phyloP scores from a whole-genome alignment of 2,888 invertebrate species.

The Troglohyphantes excavatus region DNA sequence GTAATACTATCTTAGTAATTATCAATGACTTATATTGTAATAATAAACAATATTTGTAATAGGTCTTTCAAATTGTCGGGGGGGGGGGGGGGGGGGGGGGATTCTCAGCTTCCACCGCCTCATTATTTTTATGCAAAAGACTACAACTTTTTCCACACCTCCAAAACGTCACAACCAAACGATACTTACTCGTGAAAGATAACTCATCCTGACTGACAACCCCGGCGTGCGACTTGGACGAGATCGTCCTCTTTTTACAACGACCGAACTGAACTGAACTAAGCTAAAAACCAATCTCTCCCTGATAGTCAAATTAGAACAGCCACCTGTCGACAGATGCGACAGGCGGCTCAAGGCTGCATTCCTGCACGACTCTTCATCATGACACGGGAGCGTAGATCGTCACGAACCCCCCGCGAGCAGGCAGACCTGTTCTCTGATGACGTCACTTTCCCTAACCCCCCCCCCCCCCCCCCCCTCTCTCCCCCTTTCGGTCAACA shows the following conservation, averaged over 20 bases:
- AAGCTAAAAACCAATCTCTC: background rate
- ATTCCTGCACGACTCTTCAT: slow-evolving; percentile 54
- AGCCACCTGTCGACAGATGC: slow-evolving; percentile 63
- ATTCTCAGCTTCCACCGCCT: too few relatives aligned
- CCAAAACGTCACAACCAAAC: too few relatives aligned
- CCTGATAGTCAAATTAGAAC: slow-evolving; percentile 4
- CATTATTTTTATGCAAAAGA: too few relatives aligned
- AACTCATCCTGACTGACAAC: background rate
- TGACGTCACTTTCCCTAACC: background rate
- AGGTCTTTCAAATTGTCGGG: too few relatives aligned
- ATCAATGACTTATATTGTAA: too few relatives aligned
- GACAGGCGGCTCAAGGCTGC: slow-evolving; percentile 67
- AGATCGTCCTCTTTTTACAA: slow-evolving; percentile 34
- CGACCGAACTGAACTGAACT: slow-evolving; percentile 3
- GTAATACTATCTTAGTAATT: too few relatives aligned
- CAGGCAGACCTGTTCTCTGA: background rate
- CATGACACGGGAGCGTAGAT: slow-evolving; percentile 40
- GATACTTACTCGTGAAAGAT: background rate
- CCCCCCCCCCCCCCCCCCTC: too few relatives aligned
- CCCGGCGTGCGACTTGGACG: background rate
- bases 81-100: too few relatives aligned
- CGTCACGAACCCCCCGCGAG: slow-evolving; percentile 38
- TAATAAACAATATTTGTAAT: too few relatives aligned
- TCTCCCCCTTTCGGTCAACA: background rate
- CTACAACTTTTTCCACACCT: too few relatives aligned